Base-by-base conservation (phyloP, 2,888 invertebrate genomes). In the Bellardia bayeri region DNA sequence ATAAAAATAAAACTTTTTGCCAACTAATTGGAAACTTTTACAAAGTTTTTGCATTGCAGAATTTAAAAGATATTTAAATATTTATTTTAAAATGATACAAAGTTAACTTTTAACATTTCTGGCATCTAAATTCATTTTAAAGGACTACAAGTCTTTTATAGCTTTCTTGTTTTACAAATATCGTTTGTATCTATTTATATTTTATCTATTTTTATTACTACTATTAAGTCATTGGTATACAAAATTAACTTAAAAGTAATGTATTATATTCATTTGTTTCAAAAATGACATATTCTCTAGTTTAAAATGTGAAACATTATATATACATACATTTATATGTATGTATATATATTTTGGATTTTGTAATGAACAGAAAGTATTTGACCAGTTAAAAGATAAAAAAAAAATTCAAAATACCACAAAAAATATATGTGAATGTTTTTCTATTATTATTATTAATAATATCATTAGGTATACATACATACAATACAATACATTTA, bases 71-170 rank as follows among this genome's bases (percentile, higher is more conserved):
- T 64, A 76, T 54, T 71, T 23, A 9, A 56, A 56, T 71, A 71
- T 56, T 40, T 54, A 37, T n/a, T 6, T 7, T 45, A 45, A 11
- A 45, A 45, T 45, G 23, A 23, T 23, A 23, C 1, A 23, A 23
- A 23, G 23, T 23, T 23, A 1, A 23, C 23, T 23, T 23, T 45
- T 45, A 13, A 8, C n/a, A 30, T 58, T 58, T 33, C 14, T 33
- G 16, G 23, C 40, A 51, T 54, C 42, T 56, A 78, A 84, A 71
- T 69, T 82, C 72, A 78, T 78, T 71, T 81, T 79, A 78, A 45
- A 71, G 40, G 82, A 85, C 87, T 87, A n/a, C 74, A 87, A 87
- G 82, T 87, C 79, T 30, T 58, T 56, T 42, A 37, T 75, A 33
- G n/a, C 42, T 64, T 78, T 69, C 56, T 72, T 78, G 40, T 71